Percentiles rank a stretch among this genome's conserved stretches.
Conservation (phyloP, 2,888 invertebrate genomes). For the Spatulosminthurus flaviceps region DNA sequence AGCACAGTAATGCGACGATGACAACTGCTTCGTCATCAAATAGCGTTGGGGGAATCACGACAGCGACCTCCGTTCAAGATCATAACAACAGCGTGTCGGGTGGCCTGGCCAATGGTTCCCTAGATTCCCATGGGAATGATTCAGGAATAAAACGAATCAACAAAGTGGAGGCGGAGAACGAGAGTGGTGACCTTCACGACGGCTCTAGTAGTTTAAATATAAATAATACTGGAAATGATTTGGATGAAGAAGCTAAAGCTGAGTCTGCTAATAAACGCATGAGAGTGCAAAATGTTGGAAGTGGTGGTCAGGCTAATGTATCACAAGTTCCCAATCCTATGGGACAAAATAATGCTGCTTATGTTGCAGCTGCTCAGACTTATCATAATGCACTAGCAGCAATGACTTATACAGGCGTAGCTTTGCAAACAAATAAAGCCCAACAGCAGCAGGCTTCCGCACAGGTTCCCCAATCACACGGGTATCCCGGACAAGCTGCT, state of each 20-base stretch:
- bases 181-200: constrained; percentile 45
- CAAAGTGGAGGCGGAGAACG: constrained; percentile 31
- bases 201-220: constrained; percentile 40
- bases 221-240: constrained; percentile 50
- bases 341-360: constrained; percentile 63
- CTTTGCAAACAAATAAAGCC: constrained; percentile 69
- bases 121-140: constrained; percentile 60
- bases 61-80: constrained; percentile 50
- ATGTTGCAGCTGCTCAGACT: constrained; percentile 62
- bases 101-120: constrained; percentile 60
- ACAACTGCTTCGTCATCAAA: constrained; percentile 50
- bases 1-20: constrained; percentile 55
- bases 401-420: constrained; percentile 76
- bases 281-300: constrained; percentile 53
- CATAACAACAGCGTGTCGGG: constrained; percentile 43
- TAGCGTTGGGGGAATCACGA: constrained; percentile 42
- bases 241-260: constrained; percentile 58
- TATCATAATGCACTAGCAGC: constrained; percentile 71
- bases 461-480: constrained; percentile 42
- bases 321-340: constrained; percentile 45
- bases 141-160: constrained; percentile 44
- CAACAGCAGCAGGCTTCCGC: constrained; percentile 49
- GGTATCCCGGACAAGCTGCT: constrained; percentile 36
- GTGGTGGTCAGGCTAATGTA: constrained; percentile 36
- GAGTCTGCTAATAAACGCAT: constrained; percentile 62